Evolutionary conservation across 64 coral and sea anemone genomes (phyloP).

Genomic region (Montipora capricornis): DNA sequence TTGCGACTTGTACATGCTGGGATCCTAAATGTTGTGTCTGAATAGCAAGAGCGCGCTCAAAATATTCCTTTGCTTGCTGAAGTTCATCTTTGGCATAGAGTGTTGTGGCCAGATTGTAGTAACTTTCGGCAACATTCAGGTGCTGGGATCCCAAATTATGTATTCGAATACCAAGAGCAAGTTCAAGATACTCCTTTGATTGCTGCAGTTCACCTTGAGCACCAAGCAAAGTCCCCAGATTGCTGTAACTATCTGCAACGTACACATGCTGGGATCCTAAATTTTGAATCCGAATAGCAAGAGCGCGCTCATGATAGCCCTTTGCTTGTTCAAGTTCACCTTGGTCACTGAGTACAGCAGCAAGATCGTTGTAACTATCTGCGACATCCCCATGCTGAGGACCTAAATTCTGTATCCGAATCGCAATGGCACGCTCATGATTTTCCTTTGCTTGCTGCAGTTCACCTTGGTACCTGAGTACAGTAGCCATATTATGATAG

Average conservation of each 20-base stretch:
- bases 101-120: neutral
- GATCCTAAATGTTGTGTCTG: neutral
- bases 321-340: neutral
- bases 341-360: too few species aligned
- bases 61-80: neutral
- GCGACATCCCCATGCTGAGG: neutral
- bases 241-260: neutral
- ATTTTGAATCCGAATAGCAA: neutral
- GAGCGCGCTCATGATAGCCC: too few species aligned
- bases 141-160: slow-evolving; percentile 3
- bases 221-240: neutral
- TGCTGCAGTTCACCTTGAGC: neutral
- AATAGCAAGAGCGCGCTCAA: slow-evolving; percentile 12
- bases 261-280: neutral
- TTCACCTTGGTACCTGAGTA: too few species aligned
- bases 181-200: neutral
- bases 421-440: neutral
- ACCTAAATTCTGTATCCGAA: neutral
- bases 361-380: too few species aligned
- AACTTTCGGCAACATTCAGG: neutral
- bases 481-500: too few species aligned
- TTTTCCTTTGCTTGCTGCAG: neutral
- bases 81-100: neutral
- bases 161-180: slow-evolving; percentile 1
- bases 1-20: neutral